These are phyloP conservation scores for Anastrepha obliqua DNA, from an alignment of 1,140 invertebrate genomes.

Conservation along the genomic window DNA sequence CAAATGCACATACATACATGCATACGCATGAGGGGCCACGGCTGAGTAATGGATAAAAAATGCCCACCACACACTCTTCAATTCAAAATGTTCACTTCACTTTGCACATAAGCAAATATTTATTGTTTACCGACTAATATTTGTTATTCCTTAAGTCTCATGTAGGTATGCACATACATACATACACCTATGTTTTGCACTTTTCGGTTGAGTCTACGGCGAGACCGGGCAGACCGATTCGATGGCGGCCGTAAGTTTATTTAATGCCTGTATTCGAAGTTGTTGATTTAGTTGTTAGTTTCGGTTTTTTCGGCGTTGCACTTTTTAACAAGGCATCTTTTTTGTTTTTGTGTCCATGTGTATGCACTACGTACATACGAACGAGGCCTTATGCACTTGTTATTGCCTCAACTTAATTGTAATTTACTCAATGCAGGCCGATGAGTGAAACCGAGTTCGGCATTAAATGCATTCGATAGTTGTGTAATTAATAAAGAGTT, in stretches of 20 bases:
- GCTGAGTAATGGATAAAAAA: not conserved
- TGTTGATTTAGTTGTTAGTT: not conserved
- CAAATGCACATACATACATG: not conserved
- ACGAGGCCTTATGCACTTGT: not conserved
- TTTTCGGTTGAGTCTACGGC: not conserved
- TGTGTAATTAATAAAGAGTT: slow-evolving; percentile 17
- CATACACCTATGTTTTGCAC: slow-evolving; percentile 1
- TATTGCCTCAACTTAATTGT: not conserved
- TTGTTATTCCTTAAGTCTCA: not conserved
- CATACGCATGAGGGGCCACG: not conserved
- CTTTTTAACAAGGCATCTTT: slow-evolving; percentile 14
- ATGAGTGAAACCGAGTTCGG: not conserved
- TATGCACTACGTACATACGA: not conserved
- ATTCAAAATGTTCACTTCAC: not conserved
- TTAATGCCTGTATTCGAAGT: not conserved
- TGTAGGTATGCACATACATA: not conserved
- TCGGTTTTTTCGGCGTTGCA: not conserved
- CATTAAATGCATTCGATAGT: slow-evolving; percentile 5
- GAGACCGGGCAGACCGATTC: not conserved
- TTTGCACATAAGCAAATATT: slow-evolving; percentile 34
- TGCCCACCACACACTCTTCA: not conserved
- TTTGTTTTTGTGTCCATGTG: not conserved
- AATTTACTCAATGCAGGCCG: not conserved
- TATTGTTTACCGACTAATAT: slow-evolving; percentile 28
- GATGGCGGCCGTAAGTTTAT: not conserved